A percentile compares a stretch with the other conserved stretches of the same genome.
phyloP scores from a whole-genome alignment of 2,888 invertebrate genomes.

The Flexamia atlantica region DNA sequence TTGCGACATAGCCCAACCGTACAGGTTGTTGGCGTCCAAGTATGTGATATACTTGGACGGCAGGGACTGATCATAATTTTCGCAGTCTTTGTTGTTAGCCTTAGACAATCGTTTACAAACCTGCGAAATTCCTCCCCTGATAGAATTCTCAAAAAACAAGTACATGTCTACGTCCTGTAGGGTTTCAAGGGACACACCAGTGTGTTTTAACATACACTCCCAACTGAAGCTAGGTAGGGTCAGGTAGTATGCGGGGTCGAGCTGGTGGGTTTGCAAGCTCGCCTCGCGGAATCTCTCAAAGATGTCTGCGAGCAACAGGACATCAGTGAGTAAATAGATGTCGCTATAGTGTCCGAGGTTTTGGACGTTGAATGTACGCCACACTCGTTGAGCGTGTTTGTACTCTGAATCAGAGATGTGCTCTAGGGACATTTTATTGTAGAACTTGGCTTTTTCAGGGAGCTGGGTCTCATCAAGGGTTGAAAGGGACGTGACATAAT shows the following conservation, averaged over 20 bases:
- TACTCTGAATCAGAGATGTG: conserved; percentile 70
- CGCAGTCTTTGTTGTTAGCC: conserved; percentile 50
- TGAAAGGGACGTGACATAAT: neutral
- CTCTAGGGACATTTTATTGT: conserved; percentile 67
- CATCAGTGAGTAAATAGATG: conserved; percentile 59
- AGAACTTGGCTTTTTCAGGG: conserved; percentile 69
- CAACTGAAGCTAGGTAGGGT: conserved; percentile 59
- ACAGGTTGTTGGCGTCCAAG: conserved; percentile 72
- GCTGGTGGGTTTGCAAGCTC: conserved; percentile 20
- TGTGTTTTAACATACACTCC: conserved; percentile 56
- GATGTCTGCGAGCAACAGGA: conserved; percentile 64
- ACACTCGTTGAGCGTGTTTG: conserved; percentile 69
- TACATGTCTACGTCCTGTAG: conserved; percentile 60
- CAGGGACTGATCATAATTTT: conserved; percentile 43
- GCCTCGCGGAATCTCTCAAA: conserved; percentile 63
- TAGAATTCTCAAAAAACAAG: conserved; percentile 56
- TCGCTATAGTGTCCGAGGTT: conserved; percentile 72
- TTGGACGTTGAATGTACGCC: conserved; percentile 69
- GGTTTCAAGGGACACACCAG: conserved; percentile 57
- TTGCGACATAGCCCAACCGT: conserved; percentile 72
- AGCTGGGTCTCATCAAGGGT: conserved; percentile 65
- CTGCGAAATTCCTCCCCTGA: conserved; percentile 53
- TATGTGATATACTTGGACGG: conserved; percentile 65
- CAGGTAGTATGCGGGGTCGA: conserved; percentile 62
- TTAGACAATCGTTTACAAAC: neutral